Evolutionary conservation across 37 sponge, comb jelly and placozoan species (phyloP).

Genomic region (Mnemiopsis leidyi): DNA sequence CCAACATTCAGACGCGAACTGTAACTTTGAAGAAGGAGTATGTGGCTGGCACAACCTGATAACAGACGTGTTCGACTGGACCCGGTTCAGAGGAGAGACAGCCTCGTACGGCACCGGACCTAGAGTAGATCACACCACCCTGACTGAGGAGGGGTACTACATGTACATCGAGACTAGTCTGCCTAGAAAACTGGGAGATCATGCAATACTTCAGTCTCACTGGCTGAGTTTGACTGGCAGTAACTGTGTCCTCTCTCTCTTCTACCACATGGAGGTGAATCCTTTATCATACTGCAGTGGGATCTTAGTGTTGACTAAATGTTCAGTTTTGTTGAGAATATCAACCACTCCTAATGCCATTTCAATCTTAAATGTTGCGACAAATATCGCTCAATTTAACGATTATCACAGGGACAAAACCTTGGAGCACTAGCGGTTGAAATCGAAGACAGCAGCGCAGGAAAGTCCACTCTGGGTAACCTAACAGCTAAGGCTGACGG

Average conservation of each 20-base stretch:
- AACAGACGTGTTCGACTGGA: constrained; percentile 65
- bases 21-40: constrained; percentile 65
- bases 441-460: neutral
- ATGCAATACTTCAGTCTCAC: constrained; percentile 41
- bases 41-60: constrained; percentile 68
- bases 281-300: neutral
- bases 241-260: constrained; percentile 48
- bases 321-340: too few relatives aligned
- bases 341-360: neutral
- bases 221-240: constrained; percentile 9
- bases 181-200: neutral
- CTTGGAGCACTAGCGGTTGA: constrained; percentile 38
- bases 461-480: constrained; percentile 16
- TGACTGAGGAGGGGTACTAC: constrained; percentile 63
- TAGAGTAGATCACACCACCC: constrained; percentile 65
- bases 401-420: neutral
- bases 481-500: constrained; percentile 56
- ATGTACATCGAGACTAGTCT: constrained; percentile 67
- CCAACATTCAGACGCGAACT: constrained; percentile 46
- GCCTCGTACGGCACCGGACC: constrained; percentile 65
- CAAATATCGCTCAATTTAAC: too few relatives aligned
- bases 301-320: neutral
- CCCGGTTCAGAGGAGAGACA: constrained; percentile 63
- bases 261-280: constrained; percentile 68
- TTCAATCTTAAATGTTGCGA: neutral